These are phyloP conservation scores for Drosophila ambigua DNA, from an alignment of 1,140 invertebrate genomes.

Conservation along the genomic window DNA sequence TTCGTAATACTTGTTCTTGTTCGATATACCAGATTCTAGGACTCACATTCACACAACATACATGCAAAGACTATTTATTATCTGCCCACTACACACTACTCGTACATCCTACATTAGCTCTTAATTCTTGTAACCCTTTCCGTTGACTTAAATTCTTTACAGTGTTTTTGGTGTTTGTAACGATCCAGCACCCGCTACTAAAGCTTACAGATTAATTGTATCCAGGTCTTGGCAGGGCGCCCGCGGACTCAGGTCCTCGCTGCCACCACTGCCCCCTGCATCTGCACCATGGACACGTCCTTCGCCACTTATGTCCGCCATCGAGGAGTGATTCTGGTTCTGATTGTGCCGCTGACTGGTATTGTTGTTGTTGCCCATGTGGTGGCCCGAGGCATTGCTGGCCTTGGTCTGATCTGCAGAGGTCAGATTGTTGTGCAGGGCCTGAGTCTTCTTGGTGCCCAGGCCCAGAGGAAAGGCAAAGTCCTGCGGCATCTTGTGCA, in stretches of 20 bases:
- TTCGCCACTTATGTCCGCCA: constrained; percentile 64
- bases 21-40: background rate
- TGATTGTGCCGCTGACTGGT: constrained; percentile 64
- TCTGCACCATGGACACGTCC: constrained; percentile 33
- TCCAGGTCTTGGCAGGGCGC: constrained; percentile 87
- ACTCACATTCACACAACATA: constrained; percentile 16
- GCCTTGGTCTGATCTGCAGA: constrained; percentile 37
- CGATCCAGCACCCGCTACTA: constrained; percentile 9
- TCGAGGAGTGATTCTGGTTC: constrained; percentile 72
- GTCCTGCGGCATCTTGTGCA: constrained; percentile 91
- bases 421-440: constrained; percentile 54
- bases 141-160: constrained; percentile 45
- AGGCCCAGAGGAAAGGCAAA: constrained; percentile 74
- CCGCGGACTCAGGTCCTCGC: constrained; percentile 79
- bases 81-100: background rate
- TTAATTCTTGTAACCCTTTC: constrained; percentile 5
- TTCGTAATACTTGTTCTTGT: constrained; percentile 28
- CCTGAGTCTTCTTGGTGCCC: constrained; percentile 77
- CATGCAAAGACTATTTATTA: background rate
- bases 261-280: constrained; percentile 43
- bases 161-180: constrained; percentile 63
- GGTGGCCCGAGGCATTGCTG: constrained; percentile 83
- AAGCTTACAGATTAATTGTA: constrained; percentile 86
- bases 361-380: constrained; percentile 77
- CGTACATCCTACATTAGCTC: background rate